Evolutionary conservation across 2,797 vertebrate genomes (phyloP).

Genomic region (Sebastiscus albofasciatus): DNA sequence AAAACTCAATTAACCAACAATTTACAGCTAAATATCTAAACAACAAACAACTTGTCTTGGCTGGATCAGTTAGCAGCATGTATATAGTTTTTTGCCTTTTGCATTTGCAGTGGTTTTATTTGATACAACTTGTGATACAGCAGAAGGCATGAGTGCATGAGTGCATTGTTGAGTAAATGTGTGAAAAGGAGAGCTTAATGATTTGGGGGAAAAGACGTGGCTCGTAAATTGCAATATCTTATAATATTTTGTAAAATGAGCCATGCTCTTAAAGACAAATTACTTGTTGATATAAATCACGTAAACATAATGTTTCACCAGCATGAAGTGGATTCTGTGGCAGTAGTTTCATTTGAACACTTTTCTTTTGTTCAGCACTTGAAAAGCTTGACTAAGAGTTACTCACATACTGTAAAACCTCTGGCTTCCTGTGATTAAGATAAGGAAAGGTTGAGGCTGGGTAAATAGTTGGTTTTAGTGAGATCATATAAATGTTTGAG

Average conservation of each 20-base stretch:
- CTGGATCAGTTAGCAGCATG: background rate
- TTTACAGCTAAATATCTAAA: background rate
- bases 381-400: background rate
- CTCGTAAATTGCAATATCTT: background rate
- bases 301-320: background rate
- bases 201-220: background rate
- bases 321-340: background rate
- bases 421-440: background rate
- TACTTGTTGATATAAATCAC: background rate
- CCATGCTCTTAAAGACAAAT: background rate
- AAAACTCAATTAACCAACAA: background rate
- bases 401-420: background rate
- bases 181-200: background rate
- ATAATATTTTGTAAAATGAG: background rate
- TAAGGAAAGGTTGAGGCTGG: too few relatives aligned
- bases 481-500: background rate
- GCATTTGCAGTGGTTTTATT: background rate
- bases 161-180: background rate
- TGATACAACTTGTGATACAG: background rate
- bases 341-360: background rate
- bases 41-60: background rate
- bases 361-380: background rate
- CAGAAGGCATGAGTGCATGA: background rate
- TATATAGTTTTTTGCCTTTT: background rate
- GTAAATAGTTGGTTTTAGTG: background rate